A percentile compares a stretch with the other conserved stretches of the same genome.
Conservation (phyloP, 2,888 invertebrate genomes). For the Melanostoma mellinum region DNA sequence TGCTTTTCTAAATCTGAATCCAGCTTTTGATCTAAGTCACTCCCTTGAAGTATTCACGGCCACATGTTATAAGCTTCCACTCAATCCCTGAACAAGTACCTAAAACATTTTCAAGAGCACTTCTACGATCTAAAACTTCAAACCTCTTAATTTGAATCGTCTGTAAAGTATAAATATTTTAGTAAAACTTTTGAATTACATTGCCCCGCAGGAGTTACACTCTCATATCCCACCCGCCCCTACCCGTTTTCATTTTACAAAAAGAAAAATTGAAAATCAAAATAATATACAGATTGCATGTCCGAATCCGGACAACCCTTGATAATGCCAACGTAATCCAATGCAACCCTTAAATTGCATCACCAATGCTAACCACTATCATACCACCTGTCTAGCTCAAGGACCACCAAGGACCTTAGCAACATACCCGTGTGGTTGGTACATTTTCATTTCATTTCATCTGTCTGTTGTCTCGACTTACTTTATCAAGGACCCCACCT, state of each 20-base stretch:
- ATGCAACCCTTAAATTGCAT: slow-evolving; percentile 27
- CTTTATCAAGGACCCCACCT: slow-evolving; percentile 16
- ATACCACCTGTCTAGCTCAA: slow-evolving; percentile 4
- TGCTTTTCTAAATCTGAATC: too few relatives aligned
- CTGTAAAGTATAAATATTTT: too few relatives aligned
- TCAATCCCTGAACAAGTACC: too few relatives aligned
- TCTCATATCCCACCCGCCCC: not conserved
- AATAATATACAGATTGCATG: slow-evolving; percentile 10
- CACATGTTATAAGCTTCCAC: too few relatives aligned
- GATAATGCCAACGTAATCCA: slow-evolving; percentile 17
- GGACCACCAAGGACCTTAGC: slow-evolving; percentile 1
- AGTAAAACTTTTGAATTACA: too few relatives aligned
- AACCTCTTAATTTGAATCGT: too few relatives aligned
- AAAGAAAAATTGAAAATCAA: slow-evolving; percentile 3
- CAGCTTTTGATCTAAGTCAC: too few relatives aligned
- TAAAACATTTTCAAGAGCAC: too few relatives aligned
- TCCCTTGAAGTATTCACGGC: too few relatives aligned
- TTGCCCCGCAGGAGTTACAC: too few relatives aligned
- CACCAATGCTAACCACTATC: slow-evolving; percentile 9
- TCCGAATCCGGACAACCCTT: slow-evolving; percentile 11
- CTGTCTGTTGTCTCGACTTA: slow-evolving; percentile 46
- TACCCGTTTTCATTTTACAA: not conserved
- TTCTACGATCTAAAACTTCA: too few relatives aligned
- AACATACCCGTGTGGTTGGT: slow-evolving; percentile 33
- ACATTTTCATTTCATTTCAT: slow-evolving; percentile 60